Evolutionary conservation across 2,797 vertebrate species (phyloP).

Genomic region (Sebastolobus altivelis): DNA sequence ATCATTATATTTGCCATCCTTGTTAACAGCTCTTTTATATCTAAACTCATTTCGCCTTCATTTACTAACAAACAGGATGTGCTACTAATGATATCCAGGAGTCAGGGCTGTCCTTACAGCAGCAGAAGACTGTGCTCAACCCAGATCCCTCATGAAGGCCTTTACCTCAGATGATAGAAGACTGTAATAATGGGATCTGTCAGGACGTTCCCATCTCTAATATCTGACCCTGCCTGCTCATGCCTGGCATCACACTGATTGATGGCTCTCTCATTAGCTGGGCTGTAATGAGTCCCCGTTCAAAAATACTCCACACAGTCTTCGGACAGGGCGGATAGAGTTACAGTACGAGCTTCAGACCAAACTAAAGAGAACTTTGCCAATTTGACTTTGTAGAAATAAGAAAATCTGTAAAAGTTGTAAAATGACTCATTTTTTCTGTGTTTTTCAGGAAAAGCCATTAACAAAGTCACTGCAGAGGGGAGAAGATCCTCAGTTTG

Average conservation of each 20-base stretch:
- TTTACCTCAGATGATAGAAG: conserved; percentile 66
- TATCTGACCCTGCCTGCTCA: conserved; percentile 53
- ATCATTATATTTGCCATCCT: neutral
- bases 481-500: conserved; percentile 97
- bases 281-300: conserved; percentile 50
- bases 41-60: neutral
- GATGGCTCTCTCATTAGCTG: conserved; percentile 67
- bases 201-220: conserved; percentile 64
- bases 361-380: conserved; percentile 24
- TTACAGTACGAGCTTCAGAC: conserved; percentile 20
- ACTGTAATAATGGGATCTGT: conserved; percentile 65
- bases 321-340: conserved; percentile 6
- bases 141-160: conserved; percentile 41
- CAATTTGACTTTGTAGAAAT: conserved; percentile 7
- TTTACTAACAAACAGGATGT: conserved; percentile 1
- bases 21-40: neutral
- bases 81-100: neutral
- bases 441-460: conserved; percentile 91
- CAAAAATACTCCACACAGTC: conserved; percentile 51
- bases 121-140: conserved; percentile 21
- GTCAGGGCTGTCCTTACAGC: conserved; percentile 9
- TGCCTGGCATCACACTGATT: conserved; percentile 56
- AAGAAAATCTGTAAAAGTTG: conserved; percentile 6
- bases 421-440: conserved; percentile 22
- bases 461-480: conserved; percentile 96